Percentiles rank a stretch among this genome's conserved stretches.
Conservation (phyloP, 1,140 invertebrate genomes). For the Reticulitermes speratus region DNA sequence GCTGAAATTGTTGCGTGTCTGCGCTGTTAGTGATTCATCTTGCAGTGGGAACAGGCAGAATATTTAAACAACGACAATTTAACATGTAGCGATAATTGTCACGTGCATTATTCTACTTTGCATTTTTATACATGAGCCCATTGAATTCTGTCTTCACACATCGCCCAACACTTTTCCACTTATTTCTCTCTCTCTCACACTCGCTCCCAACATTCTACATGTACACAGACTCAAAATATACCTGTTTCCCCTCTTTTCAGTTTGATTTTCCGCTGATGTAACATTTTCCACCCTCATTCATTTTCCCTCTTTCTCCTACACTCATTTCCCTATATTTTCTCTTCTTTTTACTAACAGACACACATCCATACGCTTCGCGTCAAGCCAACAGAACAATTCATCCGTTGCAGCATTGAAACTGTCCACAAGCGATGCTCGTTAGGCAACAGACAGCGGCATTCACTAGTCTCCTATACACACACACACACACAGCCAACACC, state of each 20-base stretch:
- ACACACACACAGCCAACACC: not conserved
- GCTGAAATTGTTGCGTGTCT: too few species aligned
- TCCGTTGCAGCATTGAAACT: constrained; percentile 32
- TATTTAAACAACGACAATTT: too few species aligned
- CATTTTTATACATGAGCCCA: too few species aligned
- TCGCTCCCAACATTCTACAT: not conserved
- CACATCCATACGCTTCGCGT: not conserved
- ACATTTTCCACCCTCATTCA: constrained; percentile 20
- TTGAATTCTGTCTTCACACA: too few species aligned
- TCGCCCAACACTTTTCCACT: not conserved
- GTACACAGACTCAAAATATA: not conserved
- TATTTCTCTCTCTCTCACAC: not conserved
- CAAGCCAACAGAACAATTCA: constrained; percentile 31
- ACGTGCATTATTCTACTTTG: too few species aligned
- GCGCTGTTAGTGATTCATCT: too few species aligned
- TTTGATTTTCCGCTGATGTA: constrained; percentile 17
- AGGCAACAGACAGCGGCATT: constrained; percentile 29
- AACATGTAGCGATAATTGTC: too few species aligned
- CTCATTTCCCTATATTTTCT: not conserved
- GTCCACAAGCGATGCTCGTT: constrained; percentile 33
- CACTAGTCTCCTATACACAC: not conserved
- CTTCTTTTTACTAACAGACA: not conserved
- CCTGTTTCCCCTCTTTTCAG: not conserved
- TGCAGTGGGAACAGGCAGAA: too few species aligned
- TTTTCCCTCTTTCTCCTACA: not conserved